phyloP scores from a whole-genome alignment of 2,113 vertebrate genomes.

The Triplophysa dalaica region DNA sequence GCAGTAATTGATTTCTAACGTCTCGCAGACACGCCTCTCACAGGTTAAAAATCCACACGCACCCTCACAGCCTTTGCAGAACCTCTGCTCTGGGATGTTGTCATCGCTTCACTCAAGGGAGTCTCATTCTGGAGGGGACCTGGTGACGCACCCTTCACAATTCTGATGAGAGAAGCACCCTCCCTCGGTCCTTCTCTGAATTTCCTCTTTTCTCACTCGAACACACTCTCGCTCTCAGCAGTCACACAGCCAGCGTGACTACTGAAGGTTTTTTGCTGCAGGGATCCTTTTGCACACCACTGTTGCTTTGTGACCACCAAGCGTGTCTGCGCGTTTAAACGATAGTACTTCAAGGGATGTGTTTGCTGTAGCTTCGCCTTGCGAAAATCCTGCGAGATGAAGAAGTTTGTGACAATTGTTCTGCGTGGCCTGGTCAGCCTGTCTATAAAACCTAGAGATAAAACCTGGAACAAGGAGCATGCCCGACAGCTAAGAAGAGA shows the following conservation, averaged over 20 bases:
- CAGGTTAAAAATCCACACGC: background rate
- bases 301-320: slow-evolving; percentile 31
- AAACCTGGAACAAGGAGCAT: slow-evolving; percentile 73
- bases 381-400: slow-evolving; percentile 68
- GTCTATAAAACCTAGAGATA: slow-evolving; percentile 69
- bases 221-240: slow-evolving; percentile 52
- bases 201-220: slow-evolving; percentile 48
- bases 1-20: background rate
- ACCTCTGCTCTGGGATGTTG: background rate
- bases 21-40: background rate
- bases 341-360: background rate
- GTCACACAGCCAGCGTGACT: slow-evolving; percentile 64
- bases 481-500: slow-evolving; percentile 64
- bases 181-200: slow-evolving; percentile 41
- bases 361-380: background rate
- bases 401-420: slow-evolving; percentile 82
- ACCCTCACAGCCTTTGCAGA: background rate
- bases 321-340: slow-evolving; percentile 12
- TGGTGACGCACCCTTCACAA: slow-evolving; percentile 29
- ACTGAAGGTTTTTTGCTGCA: slow-evolving; percentile 71
- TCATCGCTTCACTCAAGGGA: slow-evolving; percentile 14
- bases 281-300: slow-evolving; percentile 53
- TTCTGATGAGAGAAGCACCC: slow-evolving; percentile 49
- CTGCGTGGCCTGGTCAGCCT: slow-evolving; percentile 78
- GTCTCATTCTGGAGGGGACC: slow-evolving; percentile 13